Percentiles rank a stretch among this genome's conserved stretches.
These are phyloP conservation scores for Pseudochaenichthys georgianus DNA, from an alignment of 2,797 vertebrate genomes.

Conservation along the genomic window DNA sequence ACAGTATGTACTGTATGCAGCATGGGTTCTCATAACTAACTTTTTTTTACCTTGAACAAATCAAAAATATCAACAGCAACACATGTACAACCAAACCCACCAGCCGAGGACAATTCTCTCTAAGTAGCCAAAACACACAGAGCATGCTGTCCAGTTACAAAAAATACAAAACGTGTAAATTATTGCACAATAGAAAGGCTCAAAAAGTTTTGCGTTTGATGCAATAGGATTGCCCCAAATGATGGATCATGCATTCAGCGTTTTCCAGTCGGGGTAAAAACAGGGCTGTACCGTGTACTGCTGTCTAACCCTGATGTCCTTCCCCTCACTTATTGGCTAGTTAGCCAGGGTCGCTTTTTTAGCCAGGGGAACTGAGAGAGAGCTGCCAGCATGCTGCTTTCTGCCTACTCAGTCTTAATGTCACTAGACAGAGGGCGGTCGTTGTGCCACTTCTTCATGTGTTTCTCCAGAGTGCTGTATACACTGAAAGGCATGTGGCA, in stretches of 20 bases:
- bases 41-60: constrained; percentile 77
- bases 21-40: constrained; percentile 84
- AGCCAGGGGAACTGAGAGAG: constrained; percentile 69
- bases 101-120: constrained; percentile 89
- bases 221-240: constrained; percentile 94
- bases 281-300: constrained; percentile 87
- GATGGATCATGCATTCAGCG: constrained; percentile 96
- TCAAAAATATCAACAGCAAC: constrained; percentile 91
- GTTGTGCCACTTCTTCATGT: constrained; percentile 99
- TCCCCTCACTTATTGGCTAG: constrained; percentile 69
- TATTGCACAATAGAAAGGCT: constrained; percentile 99
- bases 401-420: constrained; percentile 97
- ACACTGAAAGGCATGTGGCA: constrained; percentile 99
- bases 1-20: constrained; percentile 95
- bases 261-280: constrained; percentile 80
- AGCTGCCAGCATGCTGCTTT: constrained; percentile 85
- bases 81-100: constrained; percentile 92
- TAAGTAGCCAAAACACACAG: constrained; percentile 96
- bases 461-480: constrained; percentile 99
- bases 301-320: constrained; percentile 81
- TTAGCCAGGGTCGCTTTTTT: constrained; percentile 72
- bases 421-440: constrained; percentile 97
- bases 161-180: constrained; percentile 99
- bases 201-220: constrained; percentile 96
- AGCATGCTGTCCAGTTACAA: constrained; percentile 96